Conservation (phyloP, 2,113 vertebrate genomes). For the Hucho hucho region DNA sequence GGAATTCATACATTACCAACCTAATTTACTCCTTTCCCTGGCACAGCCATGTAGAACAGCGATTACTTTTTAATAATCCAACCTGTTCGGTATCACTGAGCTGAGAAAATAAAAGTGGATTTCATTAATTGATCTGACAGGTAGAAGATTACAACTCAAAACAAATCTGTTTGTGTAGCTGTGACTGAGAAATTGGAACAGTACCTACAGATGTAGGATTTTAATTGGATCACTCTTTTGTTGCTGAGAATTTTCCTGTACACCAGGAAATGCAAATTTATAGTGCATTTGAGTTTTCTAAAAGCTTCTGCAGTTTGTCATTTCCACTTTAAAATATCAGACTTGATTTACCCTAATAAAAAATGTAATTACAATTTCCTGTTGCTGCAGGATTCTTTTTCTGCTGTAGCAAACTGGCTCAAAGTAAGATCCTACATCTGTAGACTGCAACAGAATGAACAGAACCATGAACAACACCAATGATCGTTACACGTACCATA, state of each 20-base stretch:
- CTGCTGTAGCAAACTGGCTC: too few species aligned
- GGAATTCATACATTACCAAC: slow-evolving; percentile 57
- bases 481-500: background rate
- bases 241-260: too few species aligned
- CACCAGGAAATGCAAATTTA: too few species aligned
- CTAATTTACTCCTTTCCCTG: slow-evolving; percentile 51
- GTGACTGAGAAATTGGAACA: slow-evolving; percentile 12
- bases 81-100: slow-evolving; percentile 57
- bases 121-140: slow-evolving; percentile 60
- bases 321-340: too few species aligned
- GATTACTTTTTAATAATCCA: slow-evolving; percentile 69
- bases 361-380: too few species aligned
- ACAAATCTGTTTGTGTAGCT: slow-evolving; percentile 56
- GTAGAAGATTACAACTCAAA: slow-evolving; percentile 48
- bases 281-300: too few species aligned
- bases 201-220: background rate
- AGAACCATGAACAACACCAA: background rate
- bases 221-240: too few species aligned
- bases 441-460: background rate
- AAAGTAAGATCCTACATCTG: too few species aligned
- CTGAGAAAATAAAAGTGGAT: slow-evolving; percentile 54
- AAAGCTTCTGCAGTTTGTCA: too few species aligned
- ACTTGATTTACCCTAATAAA: too few species aligned
- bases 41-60: slow-evolving; percentile 52
- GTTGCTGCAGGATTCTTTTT: too few species aligned